Percentiles rank a stretch among this genome's conserved stretches.
phyloP scores from a whole-genome alignment of 30 jellyfish, hydroid and myxozoan species.

The Pseudorhiza aurosa region DNA sequence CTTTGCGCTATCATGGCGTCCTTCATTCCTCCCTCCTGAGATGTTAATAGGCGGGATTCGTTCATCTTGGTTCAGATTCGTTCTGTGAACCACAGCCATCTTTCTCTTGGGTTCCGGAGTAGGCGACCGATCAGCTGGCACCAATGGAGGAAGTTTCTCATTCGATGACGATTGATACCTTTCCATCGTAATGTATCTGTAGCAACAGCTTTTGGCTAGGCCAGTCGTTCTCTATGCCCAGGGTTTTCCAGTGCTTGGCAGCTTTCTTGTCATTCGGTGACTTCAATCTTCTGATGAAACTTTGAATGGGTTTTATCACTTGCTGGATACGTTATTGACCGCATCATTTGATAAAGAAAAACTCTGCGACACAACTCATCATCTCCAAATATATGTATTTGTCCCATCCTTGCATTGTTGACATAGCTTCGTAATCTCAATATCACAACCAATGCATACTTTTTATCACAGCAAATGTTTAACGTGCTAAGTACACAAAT shows the following conservation, averaged over 20 bases:
- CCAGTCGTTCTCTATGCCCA: background rate
- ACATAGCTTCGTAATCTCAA: background rate
- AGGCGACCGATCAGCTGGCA: background rate
- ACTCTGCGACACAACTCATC: background rate
- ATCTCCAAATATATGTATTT: background rate
- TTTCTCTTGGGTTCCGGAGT: conserved; percentile 2
- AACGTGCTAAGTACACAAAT: background rate
- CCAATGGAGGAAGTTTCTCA: background rate
- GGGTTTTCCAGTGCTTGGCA: no score
- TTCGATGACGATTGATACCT: background rate
- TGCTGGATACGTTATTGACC: no score
- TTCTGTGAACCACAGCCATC: background rate
- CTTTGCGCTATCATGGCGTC: background rate
- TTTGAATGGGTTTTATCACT: no score
- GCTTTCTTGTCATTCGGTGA: no score
- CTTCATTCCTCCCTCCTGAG: background rate
- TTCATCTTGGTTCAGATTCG: background rate
- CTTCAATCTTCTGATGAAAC: no score
- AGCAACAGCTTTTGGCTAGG: conserved; percentile 3
- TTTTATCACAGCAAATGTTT: background rate
- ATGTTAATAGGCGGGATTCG: background rate
- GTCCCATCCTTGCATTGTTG: background rate
- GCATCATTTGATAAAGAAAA: no score
- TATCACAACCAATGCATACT: background rate
- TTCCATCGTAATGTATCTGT: background rate